phyloP scores from a whole-genome alignment of 2,797 vertebrate species.

The Valencia hispanica region DNA sequence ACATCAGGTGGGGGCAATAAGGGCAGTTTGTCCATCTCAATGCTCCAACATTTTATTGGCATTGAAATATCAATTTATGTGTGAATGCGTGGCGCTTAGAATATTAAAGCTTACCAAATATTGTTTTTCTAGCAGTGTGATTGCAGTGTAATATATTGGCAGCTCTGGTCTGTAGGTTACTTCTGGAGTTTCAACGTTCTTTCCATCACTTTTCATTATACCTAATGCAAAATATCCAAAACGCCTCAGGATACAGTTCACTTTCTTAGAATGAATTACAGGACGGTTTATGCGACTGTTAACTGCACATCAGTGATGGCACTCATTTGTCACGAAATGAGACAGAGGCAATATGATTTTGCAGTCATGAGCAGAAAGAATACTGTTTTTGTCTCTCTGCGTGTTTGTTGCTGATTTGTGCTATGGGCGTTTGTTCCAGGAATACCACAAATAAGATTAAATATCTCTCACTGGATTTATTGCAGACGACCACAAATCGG shows the following conservation, averaged over 20 bases:
- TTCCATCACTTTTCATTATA: constrained; percentile 75
- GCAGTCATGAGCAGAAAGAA: constrained; percentile 58
- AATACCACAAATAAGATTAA: constrained; percentile 73
- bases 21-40: no score
- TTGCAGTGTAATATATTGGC: background rate
- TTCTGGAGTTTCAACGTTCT: constrained; percentile 50
- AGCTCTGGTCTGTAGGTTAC: background rate
- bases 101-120: background rate
- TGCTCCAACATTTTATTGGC: no score
- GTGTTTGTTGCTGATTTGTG: constrained; percentile 61
- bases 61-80: background rate
- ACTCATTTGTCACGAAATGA: constrained; percentile 78
- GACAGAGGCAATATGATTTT: constrained; percentile 76
- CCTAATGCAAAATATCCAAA: constrained; percentile 63
- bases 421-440: constrained; percentile 74
- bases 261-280: constrained; percentile 81
- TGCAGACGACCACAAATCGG: constrained; percentile 61
- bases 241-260: constrained; percentile 75
- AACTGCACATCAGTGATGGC: constrained; percentile 78
- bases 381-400: constrained; percentile 15
- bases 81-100: background rate
- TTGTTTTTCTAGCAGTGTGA: background rate
- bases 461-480: constrained; percentile 75
- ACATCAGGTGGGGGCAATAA: no score
- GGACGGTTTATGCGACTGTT: constrained; percentile 76